phyloP scores from a whole-genome alignment of 2,888 invertebrate genomes.

The Alviniconcha strummeri region DNA sequence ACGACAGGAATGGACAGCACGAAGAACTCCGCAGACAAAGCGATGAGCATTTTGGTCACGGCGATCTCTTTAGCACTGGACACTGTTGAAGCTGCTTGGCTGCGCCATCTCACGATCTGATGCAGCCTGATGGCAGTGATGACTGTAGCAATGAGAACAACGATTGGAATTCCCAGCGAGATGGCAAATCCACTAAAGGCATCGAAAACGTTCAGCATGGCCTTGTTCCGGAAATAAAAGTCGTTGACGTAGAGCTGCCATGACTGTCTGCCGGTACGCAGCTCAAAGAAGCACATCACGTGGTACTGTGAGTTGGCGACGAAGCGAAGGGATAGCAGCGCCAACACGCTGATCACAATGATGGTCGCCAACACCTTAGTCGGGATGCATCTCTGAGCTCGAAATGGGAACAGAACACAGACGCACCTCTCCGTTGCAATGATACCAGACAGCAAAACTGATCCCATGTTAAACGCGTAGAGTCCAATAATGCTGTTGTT shows the following conservation, averaged over 20 bases:
- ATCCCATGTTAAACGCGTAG: conserved; percentile 10
- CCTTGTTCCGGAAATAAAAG: conserved; percentile 11
- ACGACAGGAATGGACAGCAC: conserved; percentile 17
- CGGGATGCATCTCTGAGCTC: not conserved
- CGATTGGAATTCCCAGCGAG: not conserved
- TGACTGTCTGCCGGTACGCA: not conserved
- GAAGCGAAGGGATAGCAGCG: not conserved
- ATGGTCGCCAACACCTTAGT: not conserved
- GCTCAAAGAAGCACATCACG: conserved; percentile 2
- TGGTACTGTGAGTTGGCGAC: conserved; percentile 15
- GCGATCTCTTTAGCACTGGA: conserved; percentile 18
- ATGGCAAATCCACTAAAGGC: conserved; percentile 11
- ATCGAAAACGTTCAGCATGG: not conserved
- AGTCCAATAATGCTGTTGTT: conserved; percentile 17
- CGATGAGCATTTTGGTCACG: conserved; percentile 21
- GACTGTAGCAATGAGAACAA: conserved; percentile 13
- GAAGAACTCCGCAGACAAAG: conserved; percentile 19
- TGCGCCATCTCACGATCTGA: not conserved
- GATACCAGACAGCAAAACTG: not conserved
- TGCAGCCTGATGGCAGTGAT: conserved; percentile 19
- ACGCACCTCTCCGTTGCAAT: conserved; percentile 18
- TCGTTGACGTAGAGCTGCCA: not conserved
- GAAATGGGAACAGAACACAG: conserved; percentile 23
- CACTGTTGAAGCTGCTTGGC: not conserved
- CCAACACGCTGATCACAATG: not conserved